phyloP scores from a whole-genome alignment of 2,888 invertebrate genomes.

The Gnatocerus cornutus region DNA sequence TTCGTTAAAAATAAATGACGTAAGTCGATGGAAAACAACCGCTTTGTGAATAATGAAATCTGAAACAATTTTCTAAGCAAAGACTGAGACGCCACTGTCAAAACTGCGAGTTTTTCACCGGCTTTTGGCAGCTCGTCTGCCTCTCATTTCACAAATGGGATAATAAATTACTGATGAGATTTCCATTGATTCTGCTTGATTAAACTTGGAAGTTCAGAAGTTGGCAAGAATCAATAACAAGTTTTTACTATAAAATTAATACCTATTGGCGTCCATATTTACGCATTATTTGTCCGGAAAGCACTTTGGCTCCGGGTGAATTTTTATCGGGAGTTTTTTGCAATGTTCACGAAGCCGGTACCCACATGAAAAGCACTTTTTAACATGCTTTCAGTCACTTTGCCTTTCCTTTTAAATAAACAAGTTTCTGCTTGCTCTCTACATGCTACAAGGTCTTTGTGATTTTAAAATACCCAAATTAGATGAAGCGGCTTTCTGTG shows the following conservation, averaged over 20 bases:
- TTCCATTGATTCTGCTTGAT: constrained; percentile 46
- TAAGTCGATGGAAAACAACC: constrained; percentile 23
- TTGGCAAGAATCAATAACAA: constrained; percentile 19
- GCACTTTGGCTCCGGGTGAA: background rate
- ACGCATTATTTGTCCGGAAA: constrained; percentile 13
- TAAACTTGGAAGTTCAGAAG: constrained; percentile 37
- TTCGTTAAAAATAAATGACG: constrained; percentile 11
- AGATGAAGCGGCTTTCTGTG: constrained; percentile 45
- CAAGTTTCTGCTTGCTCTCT: constrained; percentile 48
- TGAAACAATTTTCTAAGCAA: constrained; percentile 15
- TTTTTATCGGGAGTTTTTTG: background rate
- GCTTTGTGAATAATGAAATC: constrained; percentile 27
- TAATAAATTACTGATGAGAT: constrained; percentile 48
- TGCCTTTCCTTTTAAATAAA: constrained; percentile 48
- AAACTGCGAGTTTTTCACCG: constrained; percentile 30
- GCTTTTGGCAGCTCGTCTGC: constrained; percentile 46
- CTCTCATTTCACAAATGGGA: constrained; percentile 44
- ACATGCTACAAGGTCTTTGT: constrained; percentile 43
- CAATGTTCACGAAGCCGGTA: constrained; percentile 20
- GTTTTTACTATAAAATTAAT: constrained; percentile 9
- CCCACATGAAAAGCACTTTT: constrained; percentile 47
- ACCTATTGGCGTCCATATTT: background rate
- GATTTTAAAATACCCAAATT: constrained; percentile 49
- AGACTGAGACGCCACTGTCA: constrained; percentile 13
- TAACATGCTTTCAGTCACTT: constrained; percentile 47